These are phyloP conservation scores for Triplophysa dalaica DNA, from an alignment of 2,113 vertebrate genomes.

Conservation along the genomic window DNA sequence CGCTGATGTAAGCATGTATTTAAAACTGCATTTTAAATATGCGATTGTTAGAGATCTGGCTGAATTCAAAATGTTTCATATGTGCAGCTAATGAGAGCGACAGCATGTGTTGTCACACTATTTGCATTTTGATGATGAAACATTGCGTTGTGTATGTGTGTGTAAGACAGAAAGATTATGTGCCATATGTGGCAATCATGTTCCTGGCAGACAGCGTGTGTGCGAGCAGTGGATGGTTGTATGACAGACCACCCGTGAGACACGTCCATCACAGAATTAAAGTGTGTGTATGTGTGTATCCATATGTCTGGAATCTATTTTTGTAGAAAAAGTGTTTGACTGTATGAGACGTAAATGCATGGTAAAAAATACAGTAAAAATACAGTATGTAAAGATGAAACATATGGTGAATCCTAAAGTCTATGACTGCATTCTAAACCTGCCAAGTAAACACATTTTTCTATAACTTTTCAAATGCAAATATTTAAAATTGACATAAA, in stretches of 20 bases:
- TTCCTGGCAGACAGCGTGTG: conserved; percentile 34
- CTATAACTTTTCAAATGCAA: too few relatives aligned
- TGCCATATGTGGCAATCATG: conserved; percentile 44
- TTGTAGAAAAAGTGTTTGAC: too few relatives aligned
- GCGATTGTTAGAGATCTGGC: not conserved
- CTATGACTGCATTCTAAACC: too few relatives aligned
- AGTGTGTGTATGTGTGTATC: not conserved
- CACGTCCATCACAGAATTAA: not conserved
- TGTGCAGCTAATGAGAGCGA: conserved; percentile 27
- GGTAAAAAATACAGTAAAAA: not conserved
- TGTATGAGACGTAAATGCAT: not conserved
- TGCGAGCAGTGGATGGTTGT: not conserved
- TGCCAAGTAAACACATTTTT: too few relatives aligned
- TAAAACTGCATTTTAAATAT: not conserved
- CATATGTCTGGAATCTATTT: conserved; percentile 22
- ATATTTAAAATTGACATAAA: too few relatives aligned
- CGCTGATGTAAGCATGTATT: not conserved
- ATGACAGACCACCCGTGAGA: conserved; percentile 27
- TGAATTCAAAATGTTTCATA: conserved; percentile 30
- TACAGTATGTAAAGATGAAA: not conserved
- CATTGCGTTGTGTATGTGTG: conserved; percentile 32
- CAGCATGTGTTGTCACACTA: conserved; percentile 41
- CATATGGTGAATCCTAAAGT: too few relatives aligned
- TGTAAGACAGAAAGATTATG: conserved; percentile 8
- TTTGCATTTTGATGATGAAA: conserved; percentile 41